Evolutionary conservation across 23 tunicate species (phyloP), one percentile per base, ranked within the genome.

Genomic region (Diplosoma virens): DNA sequence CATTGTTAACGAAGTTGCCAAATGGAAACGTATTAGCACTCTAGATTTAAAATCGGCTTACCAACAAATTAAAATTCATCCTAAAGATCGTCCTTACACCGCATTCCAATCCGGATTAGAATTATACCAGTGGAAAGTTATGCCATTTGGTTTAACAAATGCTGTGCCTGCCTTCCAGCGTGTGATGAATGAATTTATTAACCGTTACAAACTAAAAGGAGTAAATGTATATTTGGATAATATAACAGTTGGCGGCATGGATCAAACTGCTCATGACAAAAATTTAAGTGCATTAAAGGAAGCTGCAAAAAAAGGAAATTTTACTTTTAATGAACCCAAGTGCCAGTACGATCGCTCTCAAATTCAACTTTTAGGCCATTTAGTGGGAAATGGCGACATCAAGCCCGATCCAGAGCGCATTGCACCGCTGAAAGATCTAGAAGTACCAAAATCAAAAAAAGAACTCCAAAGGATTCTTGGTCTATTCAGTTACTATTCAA

Each of bases 31-130:
- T 64, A 31, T 64, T 7, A 9, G 17, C 17, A 64, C 35, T 7
- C 20, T 64, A 4, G 35, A 25, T 28, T 25, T 64, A 6, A 30
- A 31, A 9, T 29, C 37, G 14, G 5, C 35, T 7, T 64, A 64
- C 29, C 71, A 28, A 6, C 71, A 64, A 64, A 64, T 64, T 28
- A 9, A 30, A 64, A 64, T 64, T 11, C 4, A 4, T 14, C 24
- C 63, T 56, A 56, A 56, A 56, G 63, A 56, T 20, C 63, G 63
- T 4, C 63, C 63, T 14, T 56, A 4, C 25, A 56, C 63, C 4
- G 21, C 63, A 4, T 56, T 56, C 24, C 63, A 56, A 20, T 16
- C 21, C 6, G 63, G 20, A 20, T 56, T 25, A 4, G 63, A 56
- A 56, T 25, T 11, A 20, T 56, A 56, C 14, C 50, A 41, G 11